Base-by-base conservation (phyloP, 2,797 vertebrate genomes). In the Propithecus deckenii region DNA sequence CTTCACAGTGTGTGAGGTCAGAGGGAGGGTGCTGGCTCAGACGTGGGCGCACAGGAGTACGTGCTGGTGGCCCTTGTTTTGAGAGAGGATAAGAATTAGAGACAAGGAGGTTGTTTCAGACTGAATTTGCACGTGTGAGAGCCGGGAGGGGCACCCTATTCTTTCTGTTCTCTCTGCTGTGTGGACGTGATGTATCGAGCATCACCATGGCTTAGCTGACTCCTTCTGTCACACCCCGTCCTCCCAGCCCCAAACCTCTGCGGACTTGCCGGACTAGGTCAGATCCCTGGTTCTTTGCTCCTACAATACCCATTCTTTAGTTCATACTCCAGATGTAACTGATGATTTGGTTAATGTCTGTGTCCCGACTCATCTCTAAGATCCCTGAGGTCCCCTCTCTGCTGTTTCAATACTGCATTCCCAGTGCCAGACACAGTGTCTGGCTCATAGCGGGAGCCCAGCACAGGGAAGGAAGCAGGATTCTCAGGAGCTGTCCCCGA, bases 111-210 rank as follows among this genome's bases (percentile, higher is more conserved):
- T 63, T 48, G 65, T 50, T 76, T 28, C 65, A 63, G 84, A 12
- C 28, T 18, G 80, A 57, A 1, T 15, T 2, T 0, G 4, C 20
- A 0, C 10, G 13, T 50, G 48, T 9, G n/a, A 5, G 32, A 67
- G 55, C 78, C 4, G 7, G 30, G 8, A 30, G 38, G 41, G 1
- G 0, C 38, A n/a, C 1, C 28, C 52, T 25, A 46, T 14, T 17
- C 69, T 7, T 25, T 14, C 30, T 35, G 63, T 67, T 46, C 32
- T 71, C 30, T 8, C 5, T 20, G 25, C 38, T 3, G 2, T 57
- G 52, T 35, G 76, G 0, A 12, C 12, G 5, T 43, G 52, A 7
- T 32, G 7, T 46, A n/a, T 50, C 0, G 12, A 43, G 13, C 69
- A 35, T 46, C 23, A 25, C 38, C 32, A 1, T 0, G 12, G 38